Conservation (phyloP, 2,113 vertebrate genomes). For the Penelope pileata region DNA sequence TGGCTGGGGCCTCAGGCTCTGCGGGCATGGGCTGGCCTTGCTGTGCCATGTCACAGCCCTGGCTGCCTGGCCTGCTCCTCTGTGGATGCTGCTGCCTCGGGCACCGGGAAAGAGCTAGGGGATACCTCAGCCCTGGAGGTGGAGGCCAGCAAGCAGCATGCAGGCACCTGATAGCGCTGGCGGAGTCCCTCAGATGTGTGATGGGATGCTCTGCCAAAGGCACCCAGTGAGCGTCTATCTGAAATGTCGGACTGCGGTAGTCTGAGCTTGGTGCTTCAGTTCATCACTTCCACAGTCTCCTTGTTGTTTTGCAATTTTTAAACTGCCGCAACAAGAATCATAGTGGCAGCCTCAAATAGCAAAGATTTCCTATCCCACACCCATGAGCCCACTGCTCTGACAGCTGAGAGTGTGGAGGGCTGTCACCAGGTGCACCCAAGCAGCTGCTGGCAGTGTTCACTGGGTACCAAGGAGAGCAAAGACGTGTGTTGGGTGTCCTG, state of each 20-base stretch:
- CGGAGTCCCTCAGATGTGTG: accelerated
- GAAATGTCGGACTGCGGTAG: not conserved
- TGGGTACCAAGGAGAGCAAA: not conserved
- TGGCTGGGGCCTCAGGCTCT: not conserved
- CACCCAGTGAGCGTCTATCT: not conserved
- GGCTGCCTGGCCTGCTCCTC: not conserved
- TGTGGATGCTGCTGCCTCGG: not conserved
- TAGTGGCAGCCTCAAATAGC: not conserved
- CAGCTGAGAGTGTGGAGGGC: not conserved
- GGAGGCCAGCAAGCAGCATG: not conserved
- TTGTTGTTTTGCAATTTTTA: not conserved
- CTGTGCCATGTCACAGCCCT: not conserved
- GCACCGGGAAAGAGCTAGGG: accelerated
- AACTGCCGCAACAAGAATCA: not conserved
- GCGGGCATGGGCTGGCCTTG: not conserved
- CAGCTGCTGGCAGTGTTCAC: not conserved
- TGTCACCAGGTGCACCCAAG: not conserved
- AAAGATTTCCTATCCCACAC: not conserved
- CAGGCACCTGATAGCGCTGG: not conserved
- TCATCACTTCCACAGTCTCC: not conserved
- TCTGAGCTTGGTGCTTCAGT: not conserved
- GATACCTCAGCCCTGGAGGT: not conserved
- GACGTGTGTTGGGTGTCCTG: not conserved
- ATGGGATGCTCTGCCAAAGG: not conserved
- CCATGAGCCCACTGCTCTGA: not conserved